Percentiles rank a stretch among this genome's conserved stretches.
These are phyloP conservation scores for Pomacea maculata DNA, from an alignment of 1,140 invertebrate species.

Conservation along the genomic window DNA sequence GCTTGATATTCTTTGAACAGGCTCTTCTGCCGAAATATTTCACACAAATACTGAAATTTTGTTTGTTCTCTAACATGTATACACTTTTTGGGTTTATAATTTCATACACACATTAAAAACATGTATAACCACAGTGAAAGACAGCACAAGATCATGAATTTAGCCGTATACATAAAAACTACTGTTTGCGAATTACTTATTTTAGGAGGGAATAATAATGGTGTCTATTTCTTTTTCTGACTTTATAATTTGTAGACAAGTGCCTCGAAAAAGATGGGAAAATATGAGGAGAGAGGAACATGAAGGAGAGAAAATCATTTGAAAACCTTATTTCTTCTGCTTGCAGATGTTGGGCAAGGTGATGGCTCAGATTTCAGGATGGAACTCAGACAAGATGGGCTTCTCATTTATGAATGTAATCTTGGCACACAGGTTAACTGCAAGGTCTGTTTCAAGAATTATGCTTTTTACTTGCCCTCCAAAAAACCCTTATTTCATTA, in stretches of 20 bases:
- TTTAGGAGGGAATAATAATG: too few species aligned
- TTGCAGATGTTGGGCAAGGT: conserved; percentile 65
- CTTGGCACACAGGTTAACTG: conserved; percentile 65
- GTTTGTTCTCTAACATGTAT: background rate
- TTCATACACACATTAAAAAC: too few species aligned
- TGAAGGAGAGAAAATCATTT: too few species aligned
- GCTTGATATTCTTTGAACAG: background rate
- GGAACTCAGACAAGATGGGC: conserved; percentile 51
- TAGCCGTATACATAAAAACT: too few species aligned
- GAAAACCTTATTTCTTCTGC: conserved; percentile 11
- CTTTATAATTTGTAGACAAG: too few species aligned
- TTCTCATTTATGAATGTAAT: conserved; percentile 63
- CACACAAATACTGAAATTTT: background rate
- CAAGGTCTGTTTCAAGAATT: conserved; percentile 51
- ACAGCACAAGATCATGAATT: too few species aligned
- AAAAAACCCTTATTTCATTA: background rate
- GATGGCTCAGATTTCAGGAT: conserved; percentile 68
- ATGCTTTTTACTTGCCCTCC: background rate
- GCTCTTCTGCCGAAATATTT: background rate
- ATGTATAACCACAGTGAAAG: too few species aligned
- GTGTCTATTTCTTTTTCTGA: too few species aligned
- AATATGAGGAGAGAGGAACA: too few species aligned
- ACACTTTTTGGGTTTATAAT: too few species aligned
- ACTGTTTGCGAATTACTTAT: too few species aligned
- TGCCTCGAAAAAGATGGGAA: too few species aligned